Evolutionary conservation across 2,888 invertebrate genomes (phyloP).

Genomic region (Nephrotoma flavescens): DNA sequence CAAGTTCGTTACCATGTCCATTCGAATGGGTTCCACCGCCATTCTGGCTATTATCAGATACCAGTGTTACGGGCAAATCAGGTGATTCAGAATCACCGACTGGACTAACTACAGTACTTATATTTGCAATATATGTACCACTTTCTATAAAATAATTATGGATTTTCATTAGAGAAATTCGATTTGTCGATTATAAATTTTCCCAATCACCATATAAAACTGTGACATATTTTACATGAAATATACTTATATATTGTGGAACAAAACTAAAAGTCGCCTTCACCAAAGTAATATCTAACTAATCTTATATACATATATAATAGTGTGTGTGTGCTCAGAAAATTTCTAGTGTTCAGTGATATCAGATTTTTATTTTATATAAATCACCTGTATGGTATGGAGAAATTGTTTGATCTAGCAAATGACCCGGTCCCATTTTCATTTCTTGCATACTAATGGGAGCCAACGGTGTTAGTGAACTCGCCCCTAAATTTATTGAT

Average conservation of each 20-base stretch:
- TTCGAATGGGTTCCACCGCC: not conserved
- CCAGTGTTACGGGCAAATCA: constrained; percentile 17
- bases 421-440: constrained; percentile 45
- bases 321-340: not conserved
- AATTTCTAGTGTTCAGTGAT: not conserved
- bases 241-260: not conserved
- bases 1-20: not conserved
- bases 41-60: constrained; percentile 7
- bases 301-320: not conserved
- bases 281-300: not conserved
- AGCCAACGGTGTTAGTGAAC: constrained; percentile 53
- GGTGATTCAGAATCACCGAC: constrained; percentile 16
- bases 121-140: constrained; percentile 17
- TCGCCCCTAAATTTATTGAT: constrained; percentile 33
- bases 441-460: constrained; percentile 64
- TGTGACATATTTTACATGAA: not conserved
- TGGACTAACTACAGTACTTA: constrained; percentile 16
- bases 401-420: constrained; percentile 49
- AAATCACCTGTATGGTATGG: constrained; percentile 52
- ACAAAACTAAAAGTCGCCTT: not conserved
- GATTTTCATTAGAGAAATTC: not conserved
- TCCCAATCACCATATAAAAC: not conserved
- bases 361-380: not conserved
- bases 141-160: constrained; percentile 15
- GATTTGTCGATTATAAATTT: not conserved